phyloP scores from a whole-genome alignment of 2,888 invertebrate species.

The Eupithecia subumbrata region DNA sequence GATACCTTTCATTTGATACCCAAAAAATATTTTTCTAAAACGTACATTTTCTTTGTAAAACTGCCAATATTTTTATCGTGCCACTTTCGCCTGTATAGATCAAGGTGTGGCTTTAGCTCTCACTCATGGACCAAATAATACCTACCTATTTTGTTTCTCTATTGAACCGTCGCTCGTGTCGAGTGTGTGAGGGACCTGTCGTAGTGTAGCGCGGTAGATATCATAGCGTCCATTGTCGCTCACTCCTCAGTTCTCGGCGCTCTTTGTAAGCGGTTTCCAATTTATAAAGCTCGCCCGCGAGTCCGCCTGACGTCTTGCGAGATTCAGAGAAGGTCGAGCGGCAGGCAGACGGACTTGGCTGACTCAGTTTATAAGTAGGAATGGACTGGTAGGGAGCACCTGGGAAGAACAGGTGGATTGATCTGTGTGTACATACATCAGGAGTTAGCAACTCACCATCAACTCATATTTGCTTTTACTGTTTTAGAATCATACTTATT shows the following conservation, averaged over 20 bases:
- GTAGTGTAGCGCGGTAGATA: not conserved
- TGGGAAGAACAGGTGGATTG: too few species aligned
- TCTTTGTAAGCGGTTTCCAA: slow-evolving; percentile 26
- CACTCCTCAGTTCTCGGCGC: not conserved
- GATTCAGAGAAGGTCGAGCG: not conserved
- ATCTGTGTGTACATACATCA: too few species aligned
- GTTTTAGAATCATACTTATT: too few species aligned
- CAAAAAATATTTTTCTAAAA: too few species aligned
- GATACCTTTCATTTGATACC: too few species aligned
- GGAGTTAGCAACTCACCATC: too few species aligned
- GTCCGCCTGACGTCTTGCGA: slow-evolving; percentile 13
- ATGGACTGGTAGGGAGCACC: not conserved
- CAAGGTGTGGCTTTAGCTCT: too few species aligned
- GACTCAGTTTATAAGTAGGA: not conserved
- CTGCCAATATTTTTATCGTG: too few species aligned
- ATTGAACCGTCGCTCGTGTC: not conserved
- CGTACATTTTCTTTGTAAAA: too few species aligned
- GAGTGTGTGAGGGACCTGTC: not conserved
- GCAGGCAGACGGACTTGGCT: not conserved
- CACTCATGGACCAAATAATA: too few species aligned
- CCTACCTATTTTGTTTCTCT: not conserved
- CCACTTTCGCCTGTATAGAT: too few species aligned
- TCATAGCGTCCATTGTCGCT: not conserved
- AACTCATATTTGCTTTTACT: too few species aligned
- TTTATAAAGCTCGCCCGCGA: slow-evolving; percentile 24